phyloP scores from a whole-genome alignment of 2,888 invertebrate genomes.

The Melangyna quadrimaculata region DNA sequence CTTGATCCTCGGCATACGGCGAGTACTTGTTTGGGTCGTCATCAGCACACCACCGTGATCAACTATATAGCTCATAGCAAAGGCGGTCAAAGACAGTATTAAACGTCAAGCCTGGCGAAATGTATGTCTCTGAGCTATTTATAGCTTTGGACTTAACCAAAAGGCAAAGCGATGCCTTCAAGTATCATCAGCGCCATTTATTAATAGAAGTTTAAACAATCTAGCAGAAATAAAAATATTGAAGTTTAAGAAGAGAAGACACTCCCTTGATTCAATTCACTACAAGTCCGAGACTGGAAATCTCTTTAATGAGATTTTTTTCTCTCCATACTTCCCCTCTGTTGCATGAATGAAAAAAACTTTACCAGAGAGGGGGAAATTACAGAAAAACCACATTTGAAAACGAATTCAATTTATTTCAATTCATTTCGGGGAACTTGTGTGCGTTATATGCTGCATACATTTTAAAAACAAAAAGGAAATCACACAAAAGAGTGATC shows the following conservation, averaged over 20 bases:
- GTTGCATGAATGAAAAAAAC: not conserved
- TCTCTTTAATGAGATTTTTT: constrained; percentile 57
- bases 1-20: not conserved
- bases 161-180: constrained; percentile 36
- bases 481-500: constrained; percentile 41
- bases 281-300: constrained; percentile 23
- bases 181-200: constrained; percentile 71
- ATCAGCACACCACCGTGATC: constrained; percentile 24
- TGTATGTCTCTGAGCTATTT: constrained; percentile 68
- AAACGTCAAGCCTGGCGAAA: constrained; percentile 43
- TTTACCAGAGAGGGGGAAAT: not conserved
- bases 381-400: constrained; percentile 30
- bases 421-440: constrained; percentile 58
- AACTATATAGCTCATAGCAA: not conserved
- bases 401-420: constrained; percentile 56
- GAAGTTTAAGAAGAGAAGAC: constrained; percentile 6
- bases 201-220: constrained; percentile 64
- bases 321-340: not conserved
- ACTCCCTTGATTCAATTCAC: constrained; percentile 18
- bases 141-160: constrained; percentile 14
- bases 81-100: constrained; percentile 41
- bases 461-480: constrained; percentile 11
- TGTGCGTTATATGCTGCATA: no score
- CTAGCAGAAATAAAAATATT: not conserved
- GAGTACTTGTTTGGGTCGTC: not conserved